These are phyloP conservation scores for Blera fallax DNA, from an alignment of 2,888 invertebrate species.

Conservation along the genomic window DNA sequence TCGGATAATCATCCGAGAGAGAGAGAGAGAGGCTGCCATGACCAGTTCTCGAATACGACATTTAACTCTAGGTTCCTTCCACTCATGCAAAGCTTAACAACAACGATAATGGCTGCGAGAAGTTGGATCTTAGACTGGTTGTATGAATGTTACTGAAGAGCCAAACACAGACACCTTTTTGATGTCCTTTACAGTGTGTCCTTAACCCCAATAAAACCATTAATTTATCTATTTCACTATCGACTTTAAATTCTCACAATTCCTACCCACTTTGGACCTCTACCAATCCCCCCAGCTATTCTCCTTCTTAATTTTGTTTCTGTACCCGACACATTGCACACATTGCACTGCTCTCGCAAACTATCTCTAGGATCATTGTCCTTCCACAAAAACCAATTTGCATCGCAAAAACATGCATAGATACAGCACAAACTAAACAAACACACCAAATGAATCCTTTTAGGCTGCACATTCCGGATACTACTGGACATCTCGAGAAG, in stretches of 20 bases:
- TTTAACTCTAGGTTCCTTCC: no score
- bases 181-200: no score
- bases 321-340: neutral
- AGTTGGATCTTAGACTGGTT: no score
- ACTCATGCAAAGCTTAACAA: no score
- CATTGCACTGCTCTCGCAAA: neutral
- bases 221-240: no score
- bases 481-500: neutral
- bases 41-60: no score
- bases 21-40: no score
- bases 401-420: constrained; percentile 31
- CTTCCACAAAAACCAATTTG: constrained; percentile 52
- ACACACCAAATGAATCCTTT: constrained; percentile 41
- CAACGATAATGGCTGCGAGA: no score
- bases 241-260: neutral
- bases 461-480: constrained; percentile 7
- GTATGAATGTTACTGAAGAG: no score
- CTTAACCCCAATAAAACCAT: no score
- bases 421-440: constrained; percentile 19
- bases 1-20: no score
- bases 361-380: constrained; percentile 7
- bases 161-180: no score
- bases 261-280: neutral
- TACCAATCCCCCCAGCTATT: neutral
- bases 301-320: neutral